Evolutionary conservation across 2,888 invertebrate species (phyloP), one percentile per base, ranked within the genome.

Genomic region (Spodoptera picta): DNA sequence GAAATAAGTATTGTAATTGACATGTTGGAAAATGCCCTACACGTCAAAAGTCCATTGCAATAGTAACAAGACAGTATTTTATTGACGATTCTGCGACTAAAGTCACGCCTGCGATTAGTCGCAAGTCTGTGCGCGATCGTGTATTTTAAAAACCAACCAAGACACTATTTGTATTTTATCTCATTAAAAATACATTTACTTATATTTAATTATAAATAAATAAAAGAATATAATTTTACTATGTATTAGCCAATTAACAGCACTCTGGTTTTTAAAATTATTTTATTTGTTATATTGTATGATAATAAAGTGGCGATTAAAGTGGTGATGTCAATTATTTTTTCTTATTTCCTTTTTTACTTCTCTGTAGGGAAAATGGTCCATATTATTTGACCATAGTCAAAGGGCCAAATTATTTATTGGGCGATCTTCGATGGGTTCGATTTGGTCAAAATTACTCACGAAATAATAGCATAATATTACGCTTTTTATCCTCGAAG

Each of bases 221-320:
- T 64, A 64, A 77, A 75, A 56, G 63, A 66, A 75, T 76, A 79
- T 75, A 72, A 73, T 69, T 63, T 36, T 71, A 57, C 64, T 80
- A 83, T 82, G 77, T 86, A 82, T 83, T 81, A 84, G 78, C 64
- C 57, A 80, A 82, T 19, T 81, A 78, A 75, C 65, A 78, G 80
- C 68, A 56, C 59, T 72, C 77, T 83, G 74, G 73, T 84, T 83
- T 81, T 77, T 73, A 84, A 77, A 85, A 79, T 68, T 77, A 77
- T 76, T 80, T 79, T 81, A 79, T 85, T 81, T 79, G 82, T 86
- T 83, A 77, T 83, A 83, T 79, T 80, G 79, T 81, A 80, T 79
- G 75, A 80, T 70, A 84, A 83, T 85, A 85, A 84, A 86, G 68
- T 80, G 79, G 78, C 80, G 83, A 84, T 86, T 83, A 83, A 82